Evolutionary conservation across 1,140 invertebrate species (phyloP).

Genomic region (Papilio glaucus): DNA sequence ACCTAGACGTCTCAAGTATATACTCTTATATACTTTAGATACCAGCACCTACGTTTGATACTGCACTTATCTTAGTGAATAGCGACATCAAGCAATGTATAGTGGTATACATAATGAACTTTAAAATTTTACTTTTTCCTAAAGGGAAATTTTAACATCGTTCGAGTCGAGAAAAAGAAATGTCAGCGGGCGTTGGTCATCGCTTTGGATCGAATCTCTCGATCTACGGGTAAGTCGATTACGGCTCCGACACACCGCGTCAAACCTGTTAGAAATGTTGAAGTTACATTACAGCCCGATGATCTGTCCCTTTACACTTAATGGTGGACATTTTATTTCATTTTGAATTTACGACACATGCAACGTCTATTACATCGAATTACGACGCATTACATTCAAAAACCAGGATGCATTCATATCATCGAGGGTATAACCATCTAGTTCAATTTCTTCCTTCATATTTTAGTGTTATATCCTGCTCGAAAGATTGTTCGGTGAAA

Average conservation of each 20-base stretch:
- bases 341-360: background rate
- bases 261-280: constrained; percentile 20
- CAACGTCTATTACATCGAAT: too few relatives aligned
- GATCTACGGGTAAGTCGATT: background rate
- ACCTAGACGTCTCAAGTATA: too few relatives aligned
- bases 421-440: too few relatives aligned
- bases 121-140: background rate
- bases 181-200: constrained; percentile 3
- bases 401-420: too few relatives aligned
- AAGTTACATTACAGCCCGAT: background rate
- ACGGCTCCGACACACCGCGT: background rate
- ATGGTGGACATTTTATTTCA: background rate
- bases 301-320: background rate
- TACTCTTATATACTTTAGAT: too few relatives aligned
- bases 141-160: background rate
- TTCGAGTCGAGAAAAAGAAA: background rate
- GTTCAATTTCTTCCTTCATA: too few relatives aligned
- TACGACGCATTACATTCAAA: too few relatives aligned
- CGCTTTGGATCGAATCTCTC: background rate
- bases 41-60: too few relatives aligned
- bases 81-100: too few relatives aligned
- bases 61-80: too few relatives aligned
- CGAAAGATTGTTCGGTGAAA: too few relatives aligned
- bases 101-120: background rate
- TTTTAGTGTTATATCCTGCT: too few relatives aligned